phyloP scores from a whole-genome alignment of 2,888 invertebrate species.

The Mimas tiliae region DNA sequence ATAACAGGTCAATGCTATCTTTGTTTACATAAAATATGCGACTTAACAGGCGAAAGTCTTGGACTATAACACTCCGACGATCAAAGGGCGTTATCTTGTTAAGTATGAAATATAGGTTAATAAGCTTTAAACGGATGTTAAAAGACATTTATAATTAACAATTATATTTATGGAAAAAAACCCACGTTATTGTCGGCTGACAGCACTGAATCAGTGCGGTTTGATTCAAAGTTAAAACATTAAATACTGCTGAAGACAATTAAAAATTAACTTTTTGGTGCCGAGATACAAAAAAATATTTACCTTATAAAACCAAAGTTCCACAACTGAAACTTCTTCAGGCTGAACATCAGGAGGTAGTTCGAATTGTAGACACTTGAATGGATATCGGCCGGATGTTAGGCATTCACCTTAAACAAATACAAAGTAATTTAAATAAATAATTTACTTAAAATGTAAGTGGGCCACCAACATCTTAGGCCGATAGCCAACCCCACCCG shows the following conservation, averaged over 20 bases:
- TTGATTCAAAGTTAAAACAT: no score
- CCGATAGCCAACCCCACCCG: no score
- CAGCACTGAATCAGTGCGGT: no score
- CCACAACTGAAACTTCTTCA: slow-evolving; percentile 90
- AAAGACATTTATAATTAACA: background rate
- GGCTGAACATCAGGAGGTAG: slow-evolving; percentile 90
- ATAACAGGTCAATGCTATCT: slow-evolving; percentile 8
- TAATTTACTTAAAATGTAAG: background rate
- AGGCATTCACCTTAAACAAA: slow-evolving; percentile 74
- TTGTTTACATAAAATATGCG: background rate
- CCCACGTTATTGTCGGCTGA: no score
- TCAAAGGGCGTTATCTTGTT: slow-evolving; percentile 1
- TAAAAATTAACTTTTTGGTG: no score
- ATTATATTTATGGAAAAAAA: background rate
- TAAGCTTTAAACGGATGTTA: background rate
- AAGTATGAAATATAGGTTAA: slow-evolving; percentile 21
- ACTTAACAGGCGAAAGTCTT: slow-evolving; percentile 19
- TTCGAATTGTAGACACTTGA: slow-evolving; percentile 91
- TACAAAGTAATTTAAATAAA: background rate
- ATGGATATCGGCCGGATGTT: slow-evolving; percentile 84
- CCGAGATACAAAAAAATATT: background rate
- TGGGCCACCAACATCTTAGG: background rate
- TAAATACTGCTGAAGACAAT: no score
- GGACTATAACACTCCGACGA: slow-evolving; percentile 2
- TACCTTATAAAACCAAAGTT: slow-evolving; percentile 92